These are phyloP conservation scores for Tenebrio molitor DNA, from an alignment of 1,140 invertebrate species.

Conservation along the genomic window DNA sequence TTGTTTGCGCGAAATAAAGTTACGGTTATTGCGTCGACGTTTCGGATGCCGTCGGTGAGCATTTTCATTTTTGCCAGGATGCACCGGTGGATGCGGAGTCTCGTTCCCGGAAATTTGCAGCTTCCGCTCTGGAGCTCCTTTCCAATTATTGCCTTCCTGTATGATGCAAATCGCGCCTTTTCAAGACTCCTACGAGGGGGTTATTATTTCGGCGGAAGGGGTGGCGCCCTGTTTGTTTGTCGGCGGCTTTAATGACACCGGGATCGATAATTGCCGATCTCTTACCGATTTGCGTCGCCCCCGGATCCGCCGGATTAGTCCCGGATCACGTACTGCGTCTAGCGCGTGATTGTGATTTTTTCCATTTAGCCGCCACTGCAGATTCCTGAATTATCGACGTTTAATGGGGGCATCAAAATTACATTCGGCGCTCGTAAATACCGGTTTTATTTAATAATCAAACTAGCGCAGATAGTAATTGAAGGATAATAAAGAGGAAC, in stretches of 20 bases:
- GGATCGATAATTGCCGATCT: constrained; percentile 46
- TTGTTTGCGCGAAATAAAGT: too few species aligned
- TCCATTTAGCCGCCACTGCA: not conserved
- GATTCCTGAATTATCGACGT: constrained; percentile 16
- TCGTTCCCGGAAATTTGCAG: constrained; percentile 52
- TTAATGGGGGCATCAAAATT: constrained; percentile 42
- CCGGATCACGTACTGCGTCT: constrained; percentile 41
- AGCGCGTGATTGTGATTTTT: constrained; percentile 33
- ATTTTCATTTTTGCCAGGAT: too few species aligned
- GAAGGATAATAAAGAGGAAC: constrained; percentile 45
- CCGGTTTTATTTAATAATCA: constrained; percentile 45
- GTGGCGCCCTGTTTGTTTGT: constrained; percentile 34
- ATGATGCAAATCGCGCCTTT: constrained; percentile 48
- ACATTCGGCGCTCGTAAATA: constrained; percentile 31
- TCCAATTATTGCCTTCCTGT: constrained; percentile 53
- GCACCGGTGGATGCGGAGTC: too few species aligned
- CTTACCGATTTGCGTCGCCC: constrained; percentile 36
- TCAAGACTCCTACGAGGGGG: constrained; percentile 13
- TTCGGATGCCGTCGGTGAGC: too few species aligned
- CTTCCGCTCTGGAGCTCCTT: constrained; percentile 46
- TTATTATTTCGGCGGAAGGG: constrained; percentile 34
- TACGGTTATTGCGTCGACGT: too few species aligned
- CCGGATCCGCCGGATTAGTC: constrained; percentile 43
- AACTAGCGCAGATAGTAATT: constrained; percentile 45
- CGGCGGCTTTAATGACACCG: constrained; percentile 27